Base-by-base conservation (phyloP, 2,113 vertebrate genomes). In the Lynx canadensis region DNA sequence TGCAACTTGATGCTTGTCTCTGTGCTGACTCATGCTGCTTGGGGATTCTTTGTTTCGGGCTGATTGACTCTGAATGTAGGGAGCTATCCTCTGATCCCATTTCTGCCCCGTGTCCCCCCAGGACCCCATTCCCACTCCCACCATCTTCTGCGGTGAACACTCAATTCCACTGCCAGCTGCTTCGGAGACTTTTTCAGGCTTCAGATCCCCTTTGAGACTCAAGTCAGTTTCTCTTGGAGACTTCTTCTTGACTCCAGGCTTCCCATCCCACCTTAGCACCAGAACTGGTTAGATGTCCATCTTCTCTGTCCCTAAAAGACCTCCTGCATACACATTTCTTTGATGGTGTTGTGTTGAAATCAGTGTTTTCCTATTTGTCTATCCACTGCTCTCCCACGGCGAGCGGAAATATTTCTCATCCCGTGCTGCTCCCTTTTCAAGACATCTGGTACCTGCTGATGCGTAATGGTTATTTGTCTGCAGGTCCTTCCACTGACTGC, bases 41-140 rank as follows among this genome's bases (percentile, higher is more conserved):
- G 60, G 11, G 38, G 1, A 36, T 3, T 38, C 63, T 88, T n/a
- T 15, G 21, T 38, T 25, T 86, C 57, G n/a, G n/a, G 1, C n/a
- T 55, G 5, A 41, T 0, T 33, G 36, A 31, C 38, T 92, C 36
- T 38, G 36, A 21, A 19, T 8, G 11, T 13, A 45, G 65, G 45
- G 27, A 8, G 12, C 23, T n/a, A 5, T 6, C 15, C 13, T 1
- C 4, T 8, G 6, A 3, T 45, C 25, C 21, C 11, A 14, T 3
- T 65, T 52, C 45, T 50, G 29, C 25, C 52, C 29, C 8, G 0
- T 0, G 0, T 9, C 14, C 16, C 1, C 1, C 3, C 0, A 10
- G 1, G 31, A 15, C 7, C 8, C 23, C 7, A 33, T 12, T 57
- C 13, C 45, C 13, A 8, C 7, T 31, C 27, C 31, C 16, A 5